Evolutionary conservation across 2,113 vertebrate species (phyloP).

Genomic region (Oreochromis niloticus): DNA sequence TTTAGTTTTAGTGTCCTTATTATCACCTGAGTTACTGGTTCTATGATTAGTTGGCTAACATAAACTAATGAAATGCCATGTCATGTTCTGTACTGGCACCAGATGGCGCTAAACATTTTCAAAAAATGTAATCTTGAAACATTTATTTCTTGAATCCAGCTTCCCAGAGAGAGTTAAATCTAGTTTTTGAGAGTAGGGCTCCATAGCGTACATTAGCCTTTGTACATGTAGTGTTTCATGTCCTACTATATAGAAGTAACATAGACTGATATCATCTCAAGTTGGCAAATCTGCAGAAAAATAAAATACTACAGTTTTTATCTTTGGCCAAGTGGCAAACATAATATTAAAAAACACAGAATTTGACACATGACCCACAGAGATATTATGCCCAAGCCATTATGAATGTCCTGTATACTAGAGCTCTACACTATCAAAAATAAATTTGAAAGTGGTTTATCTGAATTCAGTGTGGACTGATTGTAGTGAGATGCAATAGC

Average conservation of each 20-base stretch:
- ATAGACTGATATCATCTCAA: neutral
- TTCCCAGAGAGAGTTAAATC: neutral
- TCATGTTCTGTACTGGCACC: neutral
- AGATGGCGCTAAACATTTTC: neutral
- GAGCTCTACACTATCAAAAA: neutral
- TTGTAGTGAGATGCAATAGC: neutral
- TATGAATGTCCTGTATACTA: neutral
- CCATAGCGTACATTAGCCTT: neutral
- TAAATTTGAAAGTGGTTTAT: neutral
- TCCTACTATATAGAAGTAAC: neutral
- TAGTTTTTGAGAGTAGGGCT: neutral
- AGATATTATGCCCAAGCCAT: neutral
- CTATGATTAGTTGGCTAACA: neutral
- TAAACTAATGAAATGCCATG: neutral
- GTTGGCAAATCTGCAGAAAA: neutral
- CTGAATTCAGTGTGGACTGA: neutral
- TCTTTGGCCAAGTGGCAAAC: slow-evolving; percentile 29
- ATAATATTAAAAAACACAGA: neutral
- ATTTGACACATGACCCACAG: neutral
- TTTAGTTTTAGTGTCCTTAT: neutral
- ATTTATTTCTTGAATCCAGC: neutral
- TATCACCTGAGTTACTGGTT: neutral
- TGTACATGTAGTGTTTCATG: neutral
- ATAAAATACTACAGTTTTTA: neutral
- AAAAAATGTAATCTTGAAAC: neutral